Evolutionary conservation across 2,113 vertebrate genomes (phyloP), one percentile per base, ranked within the genome.

Genomic region (Macquaria australasica): DNA sequence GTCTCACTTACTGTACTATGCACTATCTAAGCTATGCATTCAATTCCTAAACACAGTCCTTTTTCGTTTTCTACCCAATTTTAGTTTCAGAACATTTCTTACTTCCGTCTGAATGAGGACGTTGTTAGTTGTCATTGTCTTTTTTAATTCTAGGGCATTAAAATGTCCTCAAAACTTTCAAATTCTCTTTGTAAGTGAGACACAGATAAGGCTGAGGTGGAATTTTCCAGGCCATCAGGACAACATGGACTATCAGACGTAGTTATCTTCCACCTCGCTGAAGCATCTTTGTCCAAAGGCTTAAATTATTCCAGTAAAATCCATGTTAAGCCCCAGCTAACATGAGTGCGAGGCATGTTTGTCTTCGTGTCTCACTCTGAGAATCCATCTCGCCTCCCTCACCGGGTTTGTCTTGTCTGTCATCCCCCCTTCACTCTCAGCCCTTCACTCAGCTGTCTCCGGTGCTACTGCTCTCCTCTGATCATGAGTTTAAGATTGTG

Each of bases 391-490:
- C 43, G 15, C 28, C 74, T 63, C 62, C 56, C 73, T 71, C 72
- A 23, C 59, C 81, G 48, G 76, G 60, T 73, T 81, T 15, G 69
- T 73, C 66, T 41, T 18, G 77, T 88, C 84, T 87, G 62, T 87
- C 86, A 86, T 79, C 28, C 75, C 18, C 72, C 15, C 43, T 56
- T 77, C 69, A 50, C 75, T 78, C 78, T 63, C 73, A 58, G 5
- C 48, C 53, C 51, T 53, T 86, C 82, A 28, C 80, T 71, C 50
- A 5, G 73, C 64, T 9, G 28, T 60, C 76, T 72, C 48, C 74
- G 60, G 23, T 11, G 70, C 81, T 75, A 25, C 88, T 53, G 25
- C 2, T 11, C 28, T 43, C 12, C 68, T 73, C 59, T 20, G 39
- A 62, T 58, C 50, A 12, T 0, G 7, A 4, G 10, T 34, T 58